Conservation (phyloP, 2,888 invertebrate species). For the Mythimna lalbum region DNA sequence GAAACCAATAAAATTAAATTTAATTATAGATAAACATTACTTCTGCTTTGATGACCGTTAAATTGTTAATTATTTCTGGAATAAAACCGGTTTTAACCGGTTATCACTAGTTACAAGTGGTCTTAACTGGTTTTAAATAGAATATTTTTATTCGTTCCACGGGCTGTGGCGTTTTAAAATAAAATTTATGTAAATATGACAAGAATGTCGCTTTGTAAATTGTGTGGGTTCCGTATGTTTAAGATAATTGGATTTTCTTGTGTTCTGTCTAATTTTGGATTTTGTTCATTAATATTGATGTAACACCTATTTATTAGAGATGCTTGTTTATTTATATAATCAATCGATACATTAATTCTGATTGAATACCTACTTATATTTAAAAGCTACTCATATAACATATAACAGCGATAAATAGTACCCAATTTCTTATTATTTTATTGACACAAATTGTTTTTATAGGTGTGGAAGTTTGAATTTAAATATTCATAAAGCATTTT, state of each 20-base stretch:
- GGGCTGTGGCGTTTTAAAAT: slow-evolving; percentile 27
- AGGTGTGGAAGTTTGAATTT: not conserved
- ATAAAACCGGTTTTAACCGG: slow-evolving; percentile 38
- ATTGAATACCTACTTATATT: slow-evolving; percentile 27
- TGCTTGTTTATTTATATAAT: slow-evolving; percentile 21
- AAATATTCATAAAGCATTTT: not conserved
- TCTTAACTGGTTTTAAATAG: slow-evolving; percentile 31
- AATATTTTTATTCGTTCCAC: slow-evolving; percentile 30
- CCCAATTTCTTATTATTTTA: not conserved
- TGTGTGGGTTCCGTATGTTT: slow-evolving; percentile 46
- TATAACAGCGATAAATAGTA: not conserved
- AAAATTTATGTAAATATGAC: slow-evolving; percentile 42
- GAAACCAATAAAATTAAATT: slow-evolving; percentile 56
- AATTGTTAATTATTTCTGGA: slow-evolving; percentile 44
- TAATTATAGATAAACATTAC: slow-evolving; percentile 55
- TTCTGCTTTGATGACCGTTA: slow-evolving; percentile 23
- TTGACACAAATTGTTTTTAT: slow-evolving; percentile 12
- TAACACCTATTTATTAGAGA: slow-evolving; percentile 13
- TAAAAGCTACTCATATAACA: slow-evolving; percentile 12
- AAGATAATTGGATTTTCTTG: slow-evolving; percentile 41
- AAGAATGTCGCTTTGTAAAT: slow-evolving; percentile 35
- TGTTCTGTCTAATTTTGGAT: slow-evolving; percentile 31
- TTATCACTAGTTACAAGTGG: slow-evolving; percentile 26
- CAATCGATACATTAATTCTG: slow-evolving; percentile 23
- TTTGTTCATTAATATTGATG: slow-evolving; percentile 46